Evolutionary conservation across 2,888 invertebrate species (phyloP).

Genomic region (Volucella inanis): DNA sequence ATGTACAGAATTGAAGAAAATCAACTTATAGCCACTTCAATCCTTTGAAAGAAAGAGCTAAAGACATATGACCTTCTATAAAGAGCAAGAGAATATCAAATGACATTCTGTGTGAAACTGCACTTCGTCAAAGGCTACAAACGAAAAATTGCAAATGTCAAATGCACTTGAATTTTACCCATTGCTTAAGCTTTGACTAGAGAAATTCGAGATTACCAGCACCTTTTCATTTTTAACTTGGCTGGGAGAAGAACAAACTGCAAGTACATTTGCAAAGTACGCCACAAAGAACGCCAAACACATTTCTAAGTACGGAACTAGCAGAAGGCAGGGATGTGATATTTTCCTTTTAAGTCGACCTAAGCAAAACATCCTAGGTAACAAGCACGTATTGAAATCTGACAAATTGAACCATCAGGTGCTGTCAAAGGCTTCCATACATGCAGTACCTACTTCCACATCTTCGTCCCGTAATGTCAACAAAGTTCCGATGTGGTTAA

Average conservation of each 20-base stretch:
- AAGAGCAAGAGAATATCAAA: too few relatives aligned
- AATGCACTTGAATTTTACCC: too few relatives aligned
- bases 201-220: too few relatives aligned
- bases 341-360: conserved; percentile 5
- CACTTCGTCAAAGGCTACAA: too few relatives aligned
- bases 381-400: conserved; percentile 14
- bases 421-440: conserved; percentile 27
- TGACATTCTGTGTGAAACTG: too few relatives aligned
- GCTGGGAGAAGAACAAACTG: neutral
- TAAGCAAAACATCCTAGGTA: conserved; percentile 3
- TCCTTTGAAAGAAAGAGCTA: too few relatives aligned
- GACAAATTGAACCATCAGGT: conserved; percentile 27
- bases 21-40: too few relatives aligned
- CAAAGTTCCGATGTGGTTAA: neutral
- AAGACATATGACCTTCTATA: too few relatives aligned
- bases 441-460: neutral
- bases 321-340: neutral
- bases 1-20: too few relatives aligned
- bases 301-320: neutral
- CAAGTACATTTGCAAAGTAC: conserved; percentile 9
- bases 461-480: neutral
- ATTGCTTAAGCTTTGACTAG: too few relatives aligned
- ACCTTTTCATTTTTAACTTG: too few relatives aligned
- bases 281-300: neutral
- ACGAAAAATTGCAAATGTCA: too few relatives aligned